Conservation (phyloP, 1,140 invertebrate species). For the Brachionus paranguensis region DNA sequence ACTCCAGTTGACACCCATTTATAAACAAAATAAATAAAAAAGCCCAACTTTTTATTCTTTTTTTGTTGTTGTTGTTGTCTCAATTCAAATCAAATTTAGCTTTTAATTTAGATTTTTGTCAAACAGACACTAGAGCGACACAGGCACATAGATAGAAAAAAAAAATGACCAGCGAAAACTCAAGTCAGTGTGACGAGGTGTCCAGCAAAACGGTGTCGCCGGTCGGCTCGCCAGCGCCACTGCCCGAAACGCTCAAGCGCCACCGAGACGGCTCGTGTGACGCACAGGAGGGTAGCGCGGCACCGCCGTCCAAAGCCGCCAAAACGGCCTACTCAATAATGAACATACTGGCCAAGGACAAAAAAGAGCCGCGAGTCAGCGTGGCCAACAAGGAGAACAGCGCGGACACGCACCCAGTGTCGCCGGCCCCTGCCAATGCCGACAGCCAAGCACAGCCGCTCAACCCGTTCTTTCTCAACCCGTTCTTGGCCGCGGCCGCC, state of each 20-base stretch:
- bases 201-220: background rate
- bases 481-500: background rate
- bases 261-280: background rate
- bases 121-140: too few species aligned
- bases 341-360: background rate
- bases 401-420: background rate
- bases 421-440: background rate
- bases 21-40: background rate
- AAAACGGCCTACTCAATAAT: conserved; percentile 10
- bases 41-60: background rate
- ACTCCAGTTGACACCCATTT: background rate
- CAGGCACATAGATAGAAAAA: background rate
- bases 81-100: background rate
- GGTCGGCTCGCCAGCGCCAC: background rate
- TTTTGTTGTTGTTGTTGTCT: background rate
- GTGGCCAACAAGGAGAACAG: background rate
- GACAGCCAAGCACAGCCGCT: background rate
- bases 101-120: background rate
- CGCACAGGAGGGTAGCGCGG: background rate
- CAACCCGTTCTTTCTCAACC: background rate
- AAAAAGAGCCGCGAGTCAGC: background rate
- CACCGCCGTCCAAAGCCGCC: background rate
- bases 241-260: background rate
- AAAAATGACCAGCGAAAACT: background rate
- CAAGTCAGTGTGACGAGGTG: background rate